Evolutionary conservation across 2,113 vertebrate genomes (phyloP).

Genomic region (Oreocharis arfaki): DNA sequence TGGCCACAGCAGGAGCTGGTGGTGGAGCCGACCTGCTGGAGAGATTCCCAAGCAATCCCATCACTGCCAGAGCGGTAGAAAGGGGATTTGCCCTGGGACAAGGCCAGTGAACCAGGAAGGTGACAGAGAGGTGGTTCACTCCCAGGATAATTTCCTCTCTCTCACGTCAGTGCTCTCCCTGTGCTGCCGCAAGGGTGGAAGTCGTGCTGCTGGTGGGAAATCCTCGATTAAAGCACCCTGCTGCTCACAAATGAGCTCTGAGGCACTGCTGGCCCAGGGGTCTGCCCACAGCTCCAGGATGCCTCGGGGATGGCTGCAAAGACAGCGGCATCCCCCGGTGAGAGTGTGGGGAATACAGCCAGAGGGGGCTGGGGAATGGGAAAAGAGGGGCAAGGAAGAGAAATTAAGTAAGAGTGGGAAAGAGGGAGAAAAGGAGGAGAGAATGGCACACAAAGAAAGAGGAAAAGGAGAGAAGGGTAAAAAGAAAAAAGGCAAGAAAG

Average conservation of each 20-base stretch:
- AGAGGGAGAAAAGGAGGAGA: background rate
- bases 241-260: slow-evolving; percentile 12
- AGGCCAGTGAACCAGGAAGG: background rate
- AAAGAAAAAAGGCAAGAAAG: background rate
- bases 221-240: background rate
- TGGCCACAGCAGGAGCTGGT: background rate
- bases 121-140: background rate
- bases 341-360: background rate
- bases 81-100: background rate
- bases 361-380: background rate
- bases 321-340: accelerated
- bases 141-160: background rate
- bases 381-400: background rate
- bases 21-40: background rate
- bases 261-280: background rate
- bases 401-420: background rate
- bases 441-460: background rate
- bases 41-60: background rate
- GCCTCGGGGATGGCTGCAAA: background rate
- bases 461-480: background rate
- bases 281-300: background rate
- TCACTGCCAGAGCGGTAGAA: background rate
- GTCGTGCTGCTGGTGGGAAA: background rate
- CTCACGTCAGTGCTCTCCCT: background rate
- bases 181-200: background rate